Evolutionary conservation across 2,797 vertebrate species (phyloP).

Genomic region (Clamator glandarius): DNA sequence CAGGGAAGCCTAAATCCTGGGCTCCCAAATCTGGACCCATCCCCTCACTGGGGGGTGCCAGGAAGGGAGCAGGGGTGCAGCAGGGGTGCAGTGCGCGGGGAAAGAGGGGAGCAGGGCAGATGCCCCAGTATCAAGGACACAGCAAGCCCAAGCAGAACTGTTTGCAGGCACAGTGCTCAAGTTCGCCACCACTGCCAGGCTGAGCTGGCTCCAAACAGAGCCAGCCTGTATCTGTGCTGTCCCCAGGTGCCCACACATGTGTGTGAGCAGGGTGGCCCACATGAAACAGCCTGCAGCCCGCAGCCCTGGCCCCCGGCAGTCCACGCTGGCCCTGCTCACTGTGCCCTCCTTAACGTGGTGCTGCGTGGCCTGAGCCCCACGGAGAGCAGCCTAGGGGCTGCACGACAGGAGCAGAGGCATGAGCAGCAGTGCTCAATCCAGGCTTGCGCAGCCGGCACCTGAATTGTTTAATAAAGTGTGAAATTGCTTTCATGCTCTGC

Average conservation of each 20-base stretch:
- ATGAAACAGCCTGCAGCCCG: neutral
- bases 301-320: neutral
- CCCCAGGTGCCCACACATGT: rapidly evolving
- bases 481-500: conserved; percentile 79
- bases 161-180: neutral
- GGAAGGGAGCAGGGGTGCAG: neutral
- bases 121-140: neutral
- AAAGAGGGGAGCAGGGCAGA: neutral
- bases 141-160: rapidly evolving
- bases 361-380: rapidly evolving
- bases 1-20: neutral
- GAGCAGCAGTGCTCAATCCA: conserved; percentile 24
- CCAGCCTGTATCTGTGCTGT: neutral
- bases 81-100: neutral
- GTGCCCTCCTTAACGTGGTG: rapidly evolving
- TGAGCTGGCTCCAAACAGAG: neutral
- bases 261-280: neutral
- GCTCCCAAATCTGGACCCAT: rapidly evolving
- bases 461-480: conserved; percentile 81
- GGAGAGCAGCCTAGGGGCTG: neutral
- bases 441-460: conserved; percentile 57
- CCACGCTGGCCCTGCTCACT: rapidly evolving
- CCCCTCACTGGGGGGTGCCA: rapidly evolving
- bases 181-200: neutral
- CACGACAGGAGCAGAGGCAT: neutral